phyloP scores from a whole-genome alignment of 2,113 vertebrate genomes.

The Pithys albifrons region DNA sequence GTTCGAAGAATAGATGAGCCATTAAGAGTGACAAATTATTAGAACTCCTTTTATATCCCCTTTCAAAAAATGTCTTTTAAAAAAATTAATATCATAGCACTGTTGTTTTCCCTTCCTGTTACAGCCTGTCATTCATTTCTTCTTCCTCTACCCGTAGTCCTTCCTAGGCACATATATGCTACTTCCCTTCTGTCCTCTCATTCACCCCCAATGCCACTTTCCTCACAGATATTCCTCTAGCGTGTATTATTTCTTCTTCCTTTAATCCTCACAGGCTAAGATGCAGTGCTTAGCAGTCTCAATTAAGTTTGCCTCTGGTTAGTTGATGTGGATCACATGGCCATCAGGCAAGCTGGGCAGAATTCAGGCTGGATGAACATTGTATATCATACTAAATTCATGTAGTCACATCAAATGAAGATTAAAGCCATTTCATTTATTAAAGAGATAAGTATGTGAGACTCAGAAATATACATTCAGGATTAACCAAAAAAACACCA shows the following conservation, averaged over 20 bases:
- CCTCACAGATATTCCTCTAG: not conserved
- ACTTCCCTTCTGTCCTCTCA: not conserved
- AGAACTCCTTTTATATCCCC: accelerated
- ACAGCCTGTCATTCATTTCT: not conserved
- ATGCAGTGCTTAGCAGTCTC: not conserved
- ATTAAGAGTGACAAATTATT: not conserved
- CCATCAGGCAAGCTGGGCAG: not conserved
- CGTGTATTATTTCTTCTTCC: not conserved
- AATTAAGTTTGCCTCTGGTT: not conserved
- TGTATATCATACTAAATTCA: not conserved
- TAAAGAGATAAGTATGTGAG: not conserved
- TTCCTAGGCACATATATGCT: not conserved
- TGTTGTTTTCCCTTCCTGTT: not conserved
- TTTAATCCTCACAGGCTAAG: not conserved
- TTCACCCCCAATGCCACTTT: not conserved
- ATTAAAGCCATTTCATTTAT: not conserved
- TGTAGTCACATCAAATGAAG: not conserved
- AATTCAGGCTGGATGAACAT: not conserved
- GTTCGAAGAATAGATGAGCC: not conserved
- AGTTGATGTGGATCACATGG: not conserved
- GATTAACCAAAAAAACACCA: not conserved
- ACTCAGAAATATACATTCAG: not conserved
- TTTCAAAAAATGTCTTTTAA: not conserved
- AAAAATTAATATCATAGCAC: not conserved
- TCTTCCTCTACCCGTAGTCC: not conserved